Base-by-base conservation (phyloP, 1,140 invertebrate genomes). In the Leptinotarsa texana region DNA sequence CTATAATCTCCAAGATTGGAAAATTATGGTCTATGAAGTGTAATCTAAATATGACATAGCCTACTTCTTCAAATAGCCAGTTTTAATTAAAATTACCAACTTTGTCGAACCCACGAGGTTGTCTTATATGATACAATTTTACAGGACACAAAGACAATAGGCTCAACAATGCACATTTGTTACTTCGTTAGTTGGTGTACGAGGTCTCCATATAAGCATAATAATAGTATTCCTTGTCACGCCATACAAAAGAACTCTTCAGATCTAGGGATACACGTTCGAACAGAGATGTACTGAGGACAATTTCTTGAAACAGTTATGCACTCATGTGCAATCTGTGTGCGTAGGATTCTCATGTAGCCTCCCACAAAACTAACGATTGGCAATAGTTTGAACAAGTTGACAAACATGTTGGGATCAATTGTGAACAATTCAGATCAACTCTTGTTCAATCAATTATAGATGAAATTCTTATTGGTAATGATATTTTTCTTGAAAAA, bases 161-260 rank as follows among this genome's bases (percentile, higher is more conserved):
- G 2, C 15, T 57, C 51, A 57, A n/a, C 51, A 57, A 57, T n/a
- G 51, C 51, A 57, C 51, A 57, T 57, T 57, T 57, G 51, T 57
- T 57, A 57, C 51, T 57, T 18, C 17, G 51, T n/a, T 57, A 57
- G 51, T 57, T 57, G 17, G 51, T 57, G 17, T 57, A 57, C 51
- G n/a, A 57, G 3, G 51, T n/a, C 51, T 18, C 51, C 51, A 57
- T 57, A 57, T 57, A 57, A 57, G 51, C 51, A 57, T 57, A 57
- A 57, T 57, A 57, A 57, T 57, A 57, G 51, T 57, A 57, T n/a
- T 57, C 3, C 6, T 18, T 57, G 51, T 57, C 51, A 57, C 51
- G 51, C 51, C 51, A 57, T 57, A 57, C 17, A 57, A 57, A 57
- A 57, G 51, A 57, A 57, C 51, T 57, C 51, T 57, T 57, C 51